Evolutionary conservation across 2,888 invertebrate species (phyloP).

Genomic region (Polydrusus cervinus): DNA sequence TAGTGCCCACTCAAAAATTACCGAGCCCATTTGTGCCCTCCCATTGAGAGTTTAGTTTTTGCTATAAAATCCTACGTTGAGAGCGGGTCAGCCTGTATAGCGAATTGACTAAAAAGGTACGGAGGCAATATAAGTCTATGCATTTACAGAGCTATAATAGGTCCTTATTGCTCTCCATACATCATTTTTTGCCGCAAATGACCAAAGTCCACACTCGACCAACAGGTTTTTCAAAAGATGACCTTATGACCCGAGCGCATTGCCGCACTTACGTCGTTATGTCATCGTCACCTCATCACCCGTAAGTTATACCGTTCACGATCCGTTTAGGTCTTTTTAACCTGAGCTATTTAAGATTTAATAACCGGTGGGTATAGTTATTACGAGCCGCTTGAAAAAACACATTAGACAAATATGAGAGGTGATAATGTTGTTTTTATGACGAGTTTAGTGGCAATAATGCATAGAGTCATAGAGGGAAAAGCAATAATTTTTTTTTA

Average conservation of each 20-base stretch:
- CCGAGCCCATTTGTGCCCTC: too few relatives aligned
- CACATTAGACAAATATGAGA: conserved; percentile 13
- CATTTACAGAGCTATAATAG: too few relatives aligned
- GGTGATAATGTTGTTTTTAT: not conserved
- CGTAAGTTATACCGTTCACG: conserved; percentile 39
- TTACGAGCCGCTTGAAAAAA: not conserved
- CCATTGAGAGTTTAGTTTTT: too few relatives aligned
- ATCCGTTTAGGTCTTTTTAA: conserved; percentile 26
- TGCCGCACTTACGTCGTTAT: not conserved
- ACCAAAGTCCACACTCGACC: conserved; percentile 12
- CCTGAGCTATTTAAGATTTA: conserved; percentile 28
- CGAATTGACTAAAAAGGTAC: too few relatives aligned
- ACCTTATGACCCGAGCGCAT: conserved; percentile 37
- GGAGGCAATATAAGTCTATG: too few relatives aligned
- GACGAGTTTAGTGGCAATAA: too few relatives aligned
- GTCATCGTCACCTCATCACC: conserved; percentile 39
- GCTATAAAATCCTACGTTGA: too few relatives aligned
- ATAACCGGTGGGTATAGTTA: conserved; percentile 18
- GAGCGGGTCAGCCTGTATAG: too few relatives aligned
- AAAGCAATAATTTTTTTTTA: too few relatives aligned
- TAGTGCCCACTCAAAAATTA: too few relatives aligned
- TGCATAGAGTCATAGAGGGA: too few relatives aligned
- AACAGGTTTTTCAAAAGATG: conserved; percentile 22
- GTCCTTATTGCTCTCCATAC: too few relatives aligned
- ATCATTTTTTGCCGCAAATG: not conserved